These are phyloP conservation scores for Poeciliopsis turneri DNA, from an alignment of 2,797 vertebrate species.

Conservation along the genomic window DNA sequence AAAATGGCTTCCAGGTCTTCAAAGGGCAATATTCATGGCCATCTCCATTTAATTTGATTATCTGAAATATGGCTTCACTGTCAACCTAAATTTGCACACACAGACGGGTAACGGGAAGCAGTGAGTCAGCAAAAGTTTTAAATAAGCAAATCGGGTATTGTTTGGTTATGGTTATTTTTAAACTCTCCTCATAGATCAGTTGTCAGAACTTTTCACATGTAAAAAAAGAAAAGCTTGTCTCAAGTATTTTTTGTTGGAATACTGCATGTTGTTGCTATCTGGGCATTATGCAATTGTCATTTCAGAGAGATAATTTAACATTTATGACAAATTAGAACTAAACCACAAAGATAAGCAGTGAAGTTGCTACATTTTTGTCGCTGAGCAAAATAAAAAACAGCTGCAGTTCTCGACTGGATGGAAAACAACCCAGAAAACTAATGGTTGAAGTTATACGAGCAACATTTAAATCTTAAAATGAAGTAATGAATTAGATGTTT, in stretches of 20 bases:
- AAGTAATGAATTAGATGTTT: neutral
- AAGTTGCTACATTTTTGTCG: neutral
- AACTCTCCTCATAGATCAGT: neutral
- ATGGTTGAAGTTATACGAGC: neutral
- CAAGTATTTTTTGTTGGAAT: neutral
- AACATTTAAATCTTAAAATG: neutral
- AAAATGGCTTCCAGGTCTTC: neutral
- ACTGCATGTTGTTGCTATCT: neutral
- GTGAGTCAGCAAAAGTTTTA: neutral
- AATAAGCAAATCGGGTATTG: neutral
- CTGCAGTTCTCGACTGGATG: neutral
- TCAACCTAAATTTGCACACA: neutral
- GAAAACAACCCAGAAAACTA: neutral
- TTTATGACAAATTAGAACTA: neutral
- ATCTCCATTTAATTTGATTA: constrained; percentile 5
- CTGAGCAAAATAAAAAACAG: neutral
- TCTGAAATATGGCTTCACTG: neutral
- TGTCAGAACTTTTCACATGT: neutral
- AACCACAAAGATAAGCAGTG: neutral
- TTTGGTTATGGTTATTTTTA: constrained; percentile 1
- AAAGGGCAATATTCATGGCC: neutral
- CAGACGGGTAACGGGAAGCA: neutral
- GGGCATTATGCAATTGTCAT: neutral
- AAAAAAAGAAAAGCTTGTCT: neutral
- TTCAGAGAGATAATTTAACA: neutral